Conservation (phyloP, 2,113 vertebrate genomes). For the Pristiophorus japonicus region DNA sequence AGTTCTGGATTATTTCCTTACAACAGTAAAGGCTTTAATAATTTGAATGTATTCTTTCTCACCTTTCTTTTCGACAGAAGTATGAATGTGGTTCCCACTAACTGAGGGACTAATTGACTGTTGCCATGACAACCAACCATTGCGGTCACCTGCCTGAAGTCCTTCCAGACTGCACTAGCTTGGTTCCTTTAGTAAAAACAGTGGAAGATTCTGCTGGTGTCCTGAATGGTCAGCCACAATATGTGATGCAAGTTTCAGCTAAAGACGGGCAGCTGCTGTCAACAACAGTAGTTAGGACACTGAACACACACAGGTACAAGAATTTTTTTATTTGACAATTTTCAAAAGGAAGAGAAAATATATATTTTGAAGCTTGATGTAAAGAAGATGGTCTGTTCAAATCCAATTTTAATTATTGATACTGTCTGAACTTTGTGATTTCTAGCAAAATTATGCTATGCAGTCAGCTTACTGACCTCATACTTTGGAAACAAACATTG, state of each 20-base stretch:
- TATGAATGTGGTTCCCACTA: slow-evolving; percentile 57
- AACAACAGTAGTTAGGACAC: slow-evolving; percentile 60
- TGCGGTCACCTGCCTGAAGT: slow-evolving; percentile 68
- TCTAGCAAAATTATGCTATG: not conserved
- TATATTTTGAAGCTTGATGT: not conserved
- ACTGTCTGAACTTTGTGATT: not conserved
- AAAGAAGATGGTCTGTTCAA: not conserved
- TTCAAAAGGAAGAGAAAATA: not conserved
- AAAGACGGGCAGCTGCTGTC: slow-evolving; percentile 71
- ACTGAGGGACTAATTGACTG: slow-evolving; percentile 56
- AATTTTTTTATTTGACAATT: not conserved
- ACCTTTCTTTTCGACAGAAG: slow-evolving; percentile 30
- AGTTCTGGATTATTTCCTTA: not conserved
- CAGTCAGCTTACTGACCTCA: not conserved
- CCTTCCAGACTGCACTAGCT: slow-evolving; percentile 55
- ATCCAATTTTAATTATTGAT: not conserved
- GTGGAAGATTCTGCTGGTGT: slow-evolving; percentile 49
- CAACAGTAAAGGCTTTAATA: not conserved
- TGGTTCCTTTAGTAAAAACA: slow-evolving; percentile 55
- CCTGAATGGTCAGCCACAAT: slow-evolving; percentile 55
- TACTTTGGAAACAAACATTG: slow-evolving; percentile 8
- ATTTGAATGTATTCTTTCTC: not conserved
- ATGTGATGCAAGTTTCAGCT: slow-evolving; percentile 68
- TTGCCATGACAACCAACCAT: slow-evolving; percentile 67
- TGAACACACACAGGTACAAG: slow-evolving; percentile 66